Evolutionary conservation across 2,113 vertebrate species (phyloP).

Genomic region (Odontesthes bonariensis): DNA sequence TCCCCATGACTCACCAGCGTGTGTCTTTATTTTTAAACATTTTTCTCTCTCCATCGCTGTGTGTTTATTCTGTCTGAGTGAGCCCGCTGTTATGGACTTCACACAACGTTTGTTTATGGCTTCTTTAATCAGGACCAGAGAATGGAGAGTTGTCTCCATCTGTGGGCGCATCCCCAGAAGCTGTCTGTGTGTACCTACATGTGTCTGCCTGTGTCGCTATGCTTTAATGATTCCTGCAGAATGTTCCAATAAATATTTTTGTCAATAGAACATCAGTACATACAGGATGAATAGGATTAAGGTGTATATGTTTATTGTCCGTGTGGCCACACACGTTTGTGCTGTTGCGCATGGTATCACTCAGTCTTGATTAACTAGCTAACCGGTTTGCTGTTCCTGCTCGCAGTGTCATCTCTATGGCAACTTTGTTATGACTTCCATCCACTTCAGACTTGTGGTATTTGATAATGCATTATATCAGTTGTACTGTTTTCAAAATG

Average conservation of each 20-base stretch:
- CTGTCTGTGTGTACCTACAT: slow-evolving; percentile 9
- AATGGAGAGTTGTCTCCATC: slow-evolving; percentile 59
- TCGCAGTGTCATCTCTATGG: slow-evolving; percentile 47
- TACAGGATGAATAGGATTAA: slow-evolving; percentile 27
- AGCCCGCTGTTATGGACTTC: slow-evolving; percentile 71
- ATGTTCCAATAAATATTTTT: slow-evolving; percentile 43
- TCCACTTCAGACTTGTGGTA: slow-evolving; percentile 47
- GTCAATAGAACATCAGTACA: slow-evolving; percentile 23
- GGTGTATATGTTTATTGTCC: slow-evolving; percentile 38
- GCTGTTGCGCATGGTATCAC: slow-evolving; percentile 43
- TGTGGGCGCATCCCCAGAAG: slow-evolving; percentile 59
- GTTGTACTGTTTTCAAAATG: slow-evolving; percentile 39
- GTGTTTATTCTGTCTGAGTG: slow-evolving; percentile 75
- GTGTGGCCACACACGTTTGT: slow-evolving; percentile 18
- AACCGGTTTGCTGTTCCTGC: slow-evolving; percentile 37
- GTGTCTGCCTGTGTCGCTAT: slow-evolving; percentile 23
- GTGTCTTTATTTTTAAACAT: slow-evolving; percentile 80
- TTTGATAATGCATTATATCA: slow-evolving; percentile 26
- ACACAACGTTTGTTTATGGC: slow-evolving; percentile 78
- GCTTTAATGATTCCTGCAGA: slow-evolving; percentile 28
- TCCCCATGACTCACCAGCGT: slow-evolving; percentile 71
- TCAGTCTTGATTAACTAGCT: slow-evolving; percentile 36
- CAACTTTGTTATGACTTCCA: slow-evolving; percentile 52
- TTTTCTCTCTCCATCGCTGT: slow-evolving; percentile 64
- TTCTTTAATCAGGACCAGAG: slow-evolving; percentile 77